Conservation (phyloP, 2,113 vertebrate species). For the Hippoglossus stenolepis region DNA sequence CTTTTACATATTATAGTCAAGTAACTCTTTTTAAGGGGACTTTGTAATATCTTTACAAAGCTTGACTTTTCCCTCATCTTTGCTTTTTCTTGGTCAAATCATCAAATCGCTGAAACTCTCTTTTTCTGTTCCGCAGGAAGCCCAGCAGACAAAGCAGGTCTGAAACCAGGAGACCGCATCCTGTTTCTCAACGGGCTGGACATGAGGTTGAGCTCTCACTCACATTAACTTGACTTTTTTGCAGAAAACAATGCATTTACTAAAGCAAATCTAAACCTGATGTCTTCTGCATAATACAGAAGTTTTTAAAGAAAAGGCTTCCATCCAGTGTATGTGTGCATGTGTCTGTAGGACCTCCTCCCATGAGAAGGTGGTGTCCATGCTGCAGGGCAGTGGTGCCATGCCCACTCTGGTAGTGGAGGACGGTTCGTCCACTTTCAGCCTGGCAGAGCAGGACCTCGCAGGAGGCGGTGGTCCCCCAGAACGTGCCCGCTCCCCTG, state of each 20-base stretch:
- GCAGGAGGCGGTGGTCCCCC: conserved; percentile 34
- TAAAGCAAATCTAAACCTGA: background rate
- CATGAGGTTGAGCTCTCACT: conserved; percentile 88
- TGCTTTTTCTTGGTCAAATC: background rate
- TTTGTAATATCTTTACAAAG: background rate
- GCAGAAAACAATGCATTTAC: background rate
- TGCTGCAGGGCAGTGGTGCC: conserved; percentile 97
- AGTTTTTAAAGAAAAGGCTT: background rate
- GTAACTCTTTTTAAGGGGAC: background rate
- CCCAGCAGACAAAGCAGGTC: conserved; percentile 93
- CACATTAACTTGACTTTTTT: background rate
- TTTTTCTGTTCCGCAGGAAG: conserved; percentile 83
- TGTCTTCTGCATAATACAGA: background rate
- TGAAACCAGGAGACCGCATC: conserved; percentile 94
- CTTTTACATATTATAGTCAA: background rate
- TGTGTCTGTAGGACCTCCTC: conserved; percentile 88
- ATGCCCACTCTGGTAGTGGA: conserved; percentile 98
- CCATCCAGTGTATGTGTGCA: background rate
- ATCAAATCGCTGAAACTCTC: too few species aligned
- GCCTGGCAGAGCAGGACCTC: conserved; percentile 74
- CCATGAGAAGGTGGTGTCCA: conserved; percentile 98
- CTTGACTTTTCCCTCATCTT: background rate
- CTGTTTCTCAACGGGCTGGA: conserved; percentile 97
- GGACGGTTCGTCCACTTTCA: conserved; percentile 87
- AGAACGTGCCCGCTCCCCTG: conserved; percentile 83